A percentile compares a stretch with the other conserved stretches of the same genome.
phyloP scores from a whole-genome alignment of 2,113 vertebrate genomes.

The Alces alces region DNA sequence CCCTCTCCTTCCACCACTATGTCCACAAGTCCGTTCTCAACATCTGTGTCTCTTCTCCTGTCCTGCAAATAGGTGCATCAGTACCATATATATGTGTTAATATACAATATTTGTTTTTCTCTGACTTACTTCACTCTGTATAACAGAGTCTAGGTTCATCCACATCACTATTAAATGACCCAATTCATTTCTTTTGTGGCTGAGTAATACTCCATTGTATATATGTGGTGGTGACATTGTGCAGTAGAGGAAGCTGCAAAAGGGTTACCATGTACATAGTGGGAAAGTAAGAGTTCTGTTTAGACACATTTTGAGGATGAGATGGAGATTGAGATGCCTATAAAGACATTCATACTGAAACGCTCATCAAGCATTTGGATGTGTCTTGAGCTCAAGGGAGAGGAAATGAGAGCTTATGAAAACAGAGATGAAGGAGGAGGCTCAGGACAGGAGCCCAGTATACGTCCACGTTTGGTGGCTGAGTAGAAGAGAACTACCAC shows the following conservation, averaged over 20 bases:
- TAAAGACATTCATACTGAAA: neutral
- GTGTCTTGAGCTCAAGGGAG: neutral
- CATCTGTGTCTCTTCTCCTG: neutral
- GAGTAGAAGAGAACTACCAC: neutral
- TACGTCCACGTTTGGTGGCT: neutral
- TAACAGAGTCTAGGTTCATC: neutral
- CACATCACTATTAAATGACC: neutral
- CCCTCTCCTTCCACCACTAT: neutral
- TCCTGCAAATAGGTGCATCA: neutral
- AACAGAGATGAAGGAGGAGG: neutral
- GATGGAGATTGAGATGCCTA: neutral
- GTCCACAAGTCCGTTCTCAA: neutral
- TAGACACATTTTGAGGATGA: neutral
- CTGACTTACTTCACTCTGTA: neutral
- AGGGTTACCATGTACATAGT: neutral
- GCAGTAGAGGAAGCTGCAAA: neutral
- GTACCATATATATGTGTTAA: neutral
- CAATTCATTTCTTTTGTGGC: neutral
- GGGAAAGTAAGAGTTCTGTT: neutral
- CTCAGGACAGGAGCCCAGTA: neutral
- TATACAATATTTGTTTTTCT: neutral
- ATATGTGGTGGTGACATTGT: neutral
- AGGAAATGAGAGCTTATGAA: neutral
- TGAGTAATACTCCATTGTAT: neutral
- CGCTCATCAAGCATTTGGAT: neutral